Evolutionary conservation across 2,888 invertebrate genomes (phyloP).

Genomic region (Acronicta alni): DNA sequence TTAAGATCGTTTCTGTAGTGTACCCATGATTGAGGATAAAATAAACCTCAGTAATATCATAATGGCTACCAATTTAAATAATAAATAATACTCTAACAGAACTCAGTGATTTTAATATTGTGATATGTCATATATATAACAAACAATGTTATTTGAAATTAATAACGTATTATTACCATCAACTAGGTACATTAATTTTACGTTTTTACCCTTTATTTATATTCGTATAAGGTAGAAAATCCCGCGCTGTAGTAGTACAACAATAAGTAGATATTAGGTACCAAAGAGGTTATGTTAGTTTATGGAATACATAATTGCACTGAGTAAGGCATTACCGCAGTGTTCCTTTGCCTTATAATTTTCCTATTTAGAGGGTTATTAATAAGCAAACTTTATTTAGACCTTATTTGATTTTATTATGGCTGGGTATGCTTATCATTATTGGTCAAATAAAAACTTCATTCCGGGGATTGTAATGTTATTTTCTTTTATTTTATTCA

Average conservation of each 20-base stretch:
- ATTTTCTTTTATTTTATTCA: no score
- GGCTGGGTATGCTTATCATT: no score
- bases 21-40: conserved; percentile 24
- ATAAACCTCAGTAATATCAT: conserved; percentile 36
- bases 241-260: not conserved
- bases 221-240: fast-evolving
- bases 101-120: conserved; percentile 49
- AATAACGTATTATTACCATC: conserved; percentile 40
- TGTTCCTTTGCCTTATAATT: conserved; percentile 37
- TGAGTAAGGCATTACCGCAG: conserved; percentile 42
- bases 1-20: not conserved
- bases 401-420: conserved; percentile 1
- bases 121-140: conserved; percentile 47
- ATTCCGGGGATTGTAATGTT: no score
- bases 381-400: conserved; percentile 19
- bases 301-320: conserved; percentile 46
- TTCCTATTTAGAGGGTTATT: conserved; percentile 21
- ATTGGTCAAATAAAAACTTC: no score
- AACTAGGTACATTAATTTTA: conserved; percentile 3
- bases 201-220: not conserved
- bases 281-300: conserved; percentile 41
- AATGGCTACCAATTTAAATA: conserved; percentile 45
- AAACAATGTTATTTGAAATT: conserved; percentile 45
- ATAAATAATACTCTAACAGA: conserved; percentile 36
- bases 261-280: conserved; percentile 10